Conservation (phyloP, 2,113 vertebrate species). For the Aspiorhynchus laticeps region DNA sequence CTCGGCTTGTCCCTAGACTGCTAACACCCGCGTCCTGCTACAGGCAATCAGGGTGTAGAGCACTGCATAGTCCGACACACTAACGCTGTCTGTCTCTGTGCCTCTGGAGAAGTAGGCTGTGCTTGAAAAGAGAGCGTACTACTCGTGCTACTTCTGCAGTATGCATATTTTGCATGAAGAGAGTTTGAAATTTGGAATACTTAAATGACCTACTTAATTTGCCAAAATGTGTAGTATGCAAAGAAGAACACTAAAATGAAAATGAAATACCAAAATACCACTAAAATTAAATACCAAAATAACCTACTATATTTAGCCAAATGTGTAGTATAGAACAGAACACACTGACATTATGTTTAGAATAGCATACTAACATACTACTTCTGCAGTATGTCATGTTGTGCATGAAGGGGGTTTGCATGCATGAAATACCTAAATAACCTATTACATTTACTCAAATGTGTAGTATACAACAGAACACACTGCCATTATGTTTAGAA, state of each 20-base stretch:
- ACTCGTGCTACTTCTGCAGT: neutral
- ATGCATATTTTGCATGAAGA: neutral
- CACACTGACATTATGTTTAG: neutral
- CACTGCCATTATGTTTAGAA: neutral
- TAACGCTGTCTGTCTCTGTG: neutral
- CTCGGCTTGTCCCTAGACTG: neutral
- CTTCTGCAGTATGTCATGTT: neutral
- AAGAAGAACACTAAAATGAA: neutral
- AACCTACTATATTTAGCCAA: too few relatives aligned
- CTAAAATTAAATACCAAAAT: too few relatives aligned
- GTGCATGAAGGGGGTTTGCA: too few relatives aligned
- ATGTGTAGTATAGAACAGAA: too few relatives aligned
- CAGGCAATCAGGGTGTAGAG: neutral
- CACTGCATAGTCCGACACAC: neutral
- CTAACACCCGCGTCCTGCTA: neutral
- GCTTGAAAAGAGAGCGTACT: neutral
- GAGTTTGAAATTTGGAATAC: neutral
- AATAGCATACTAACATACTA: neutral
- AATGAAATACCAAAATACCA: too few relatives aligned
- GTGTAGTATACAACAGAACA: neutral
- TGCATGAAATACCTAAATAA: too few relatives aligned
- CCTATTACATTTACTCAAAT: neutral
- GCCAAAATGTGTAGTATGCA: neutral
- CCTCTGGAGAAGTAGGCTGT: neutral
- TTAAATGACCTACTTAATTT: neutral